phyloP scores from a whole-genome alignment of 1,140 invertebrate genomes.

The Paracyclopina nana region DNA sequence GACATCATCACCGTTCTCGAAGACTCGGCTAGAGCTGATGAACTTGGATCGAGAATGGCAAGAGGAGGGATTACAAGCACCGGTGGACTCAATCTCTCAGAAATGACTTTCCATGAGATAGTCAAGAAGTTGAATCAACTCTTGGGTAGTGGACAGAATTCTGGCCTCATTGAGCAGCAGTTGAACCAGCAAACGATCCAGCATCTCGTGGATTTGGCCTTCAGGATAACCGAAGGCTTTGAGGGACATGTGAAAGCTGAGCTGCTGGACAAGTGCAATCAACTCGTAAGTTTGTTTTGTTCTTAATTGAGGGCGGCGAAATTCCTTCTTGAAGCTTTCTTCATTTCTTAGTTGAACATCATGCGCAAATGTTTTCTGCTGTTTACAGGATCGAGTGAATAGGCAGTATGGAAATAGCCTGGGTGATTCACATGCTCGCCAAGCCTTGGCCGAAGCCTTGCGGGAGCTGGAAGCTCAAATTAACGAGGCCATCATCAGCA shows the following conservation, averaged over 20 bases:
- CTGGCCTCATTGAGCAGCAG: background rate
- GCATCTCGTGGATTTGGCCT: background rate
- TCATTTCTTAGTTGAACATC: too few relatives aligned
- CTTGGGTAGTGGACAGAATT: background rate
- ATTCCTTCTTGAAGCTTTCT: too few relatives aligned
- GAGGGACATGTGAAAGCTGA: background rate
- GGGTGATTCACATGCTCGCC: background rate
- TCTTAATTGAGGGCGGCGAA: background rate
- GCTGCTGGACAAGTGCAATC: constrained; percentile 2
- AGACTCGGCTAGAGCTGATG: constrained; percentile 8
- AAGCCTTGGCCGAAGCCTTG: constrained; percentile 27
- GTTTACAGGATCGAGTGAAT: constrained; percentile 3
- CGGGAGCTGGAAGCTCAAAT: constrained; percentile 78
- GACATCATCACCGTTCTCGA: constrained; percentile 95
- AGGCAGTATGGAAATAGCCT: background rate
- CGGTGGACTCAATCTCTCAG: background rate
- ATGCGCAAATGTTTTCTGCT: too few relatives aligned
- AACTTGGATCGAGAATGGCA: background rate
- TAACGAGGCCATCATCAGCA: constrained; percentile 73
- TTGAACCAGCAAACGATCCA: constrained; percentile 4
- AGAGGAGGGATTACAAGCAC: too few relatives aligned
- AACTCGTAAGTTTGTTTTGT: background rate
- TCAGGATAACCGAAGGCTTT: constrained; percentile 6
- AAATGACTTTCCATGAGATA: constrained; percentile 15
- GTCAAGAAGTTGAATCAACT: background rate